phyloP scores from a whole-genome alignment of 2,888 invertebrate genomes.

The Himalopsyche japonica region DNA sequence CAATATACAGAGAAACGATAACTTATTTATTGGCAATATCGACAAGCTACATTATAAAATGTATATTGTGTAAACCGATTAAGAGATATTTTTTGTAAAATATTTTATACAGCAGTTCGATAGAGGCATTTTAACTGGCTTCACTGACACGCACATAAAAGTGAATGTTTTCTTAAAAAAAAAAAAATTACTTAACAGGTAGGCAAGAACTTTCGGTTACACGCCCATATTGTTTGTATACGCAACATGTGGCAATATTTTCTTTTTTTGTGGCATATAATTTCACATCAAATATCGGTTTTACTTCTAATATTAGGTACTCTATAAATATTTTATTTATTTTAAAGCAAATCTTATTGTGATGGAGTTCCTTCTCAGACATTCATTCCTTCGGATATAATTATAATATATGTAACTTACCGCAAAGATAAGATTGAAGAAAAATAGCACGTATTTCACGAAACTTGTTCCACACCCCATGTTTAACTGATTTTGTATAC shows the following conservation, averaged over 20 bases:
- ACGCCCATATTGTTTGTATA: not conserved
- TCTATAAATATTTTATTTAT: not conserved
- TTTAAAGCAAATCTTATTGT: not conserved
- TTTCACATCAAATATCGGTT: not conserved
- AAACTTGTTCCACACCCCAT: constrained; percentile 76
- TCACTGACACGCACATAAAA: not conserved
- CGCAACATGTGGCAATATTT: not conserved
- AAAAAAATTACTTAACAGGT: not conserved
- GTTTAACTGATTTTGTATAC: constrained; percentile 46
- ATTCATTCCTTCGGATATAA: not conserved
- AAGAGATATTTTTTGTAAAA: too few relatives aligned
- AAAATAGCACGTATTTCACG: constrained; percentile 80
- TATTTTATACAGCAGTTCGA: too few relatives aligned
- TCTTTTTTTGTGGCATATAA: not conserved
- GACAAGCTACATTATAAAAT: not conserved
- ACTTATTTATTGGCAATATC: not conserved
- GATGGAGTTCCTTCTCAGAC: not conserved
- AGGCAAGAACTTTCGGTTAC: not conserved
- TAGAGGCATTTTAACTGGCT: not conserved
- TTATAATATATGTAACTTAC: constrained; percentile 62
- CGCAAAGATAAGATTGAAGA: constrained; percentile 77
- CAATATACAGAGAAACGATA: not conserved
- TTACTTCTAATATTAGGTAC: not conserved
- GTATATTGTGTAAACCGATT: not conserved
- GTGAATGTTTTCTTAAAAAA: not conserved